These are phyloP conservation scores for Siniperca undulata DNA, from an alignment of 2,797 vertebrate species.

Conservation along the genomic window DNA sequence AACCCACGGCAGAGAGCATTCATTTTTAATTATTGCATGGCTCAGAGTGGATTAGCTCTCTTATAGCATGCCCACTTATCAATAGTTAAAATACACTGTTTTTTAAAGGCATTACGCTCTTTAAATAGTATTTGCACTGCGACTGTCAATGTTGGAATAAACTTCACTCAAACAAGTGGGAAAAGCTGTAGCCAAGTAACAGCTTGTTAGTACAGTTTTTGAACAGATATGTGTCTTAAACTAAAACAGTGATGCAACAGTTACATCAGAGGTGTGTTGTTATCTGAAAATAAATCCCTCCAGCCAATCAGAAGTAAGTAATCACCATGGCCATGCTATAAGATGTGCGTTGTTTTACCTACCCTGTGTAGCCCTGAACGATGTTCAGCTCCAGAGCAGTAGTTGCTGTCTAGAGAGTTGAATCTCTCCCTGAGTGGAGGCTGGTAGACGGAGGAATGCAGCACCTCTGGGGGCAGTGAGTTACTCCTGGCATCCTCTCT, in stretches of 20 bases:
- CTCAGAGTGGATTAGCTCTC: constrained; percentile 20
- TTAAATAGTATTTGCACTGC: constrained; percentile 9
- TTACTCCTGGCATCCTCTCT: constrained; percentile 96
- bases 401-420: constrained; percentile 95
- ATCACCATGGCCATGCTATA: background rate
- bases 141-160: background rate
- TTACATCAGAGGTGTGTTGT: background rate
- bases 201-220: background rate
- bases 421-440: constrained; percentile 95
- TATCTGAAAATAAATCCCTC: constrained; percentile 10
- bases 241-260: background rate
- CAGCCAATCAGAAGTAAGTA: constrained; percentile 7
- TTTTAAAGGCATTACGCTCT: background rate
- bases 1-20: background rate
- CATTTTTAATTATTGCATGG: constrained; percentile 10
- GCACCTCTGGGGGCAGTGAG: constrained; percentile 95
- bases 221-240: background rate
- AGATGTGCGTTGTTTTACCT: constrained; percentile 28
- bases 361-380: constrained; percentile 92
- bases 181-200: background rate
- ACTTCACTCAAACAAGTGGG: constrained; percentile 12
- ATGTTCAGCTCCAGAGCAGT: constrained; percentile 91
- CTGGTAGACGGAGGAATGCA: constrained; percentile 95
- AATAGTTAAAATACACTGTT: background rate
- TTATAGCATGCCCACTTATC: background rate